Conservation (phyloP, 30 jellyfish, hydroid and myxozoan genomes). For the Hydractinia symbiolongicarpus region DNA sequence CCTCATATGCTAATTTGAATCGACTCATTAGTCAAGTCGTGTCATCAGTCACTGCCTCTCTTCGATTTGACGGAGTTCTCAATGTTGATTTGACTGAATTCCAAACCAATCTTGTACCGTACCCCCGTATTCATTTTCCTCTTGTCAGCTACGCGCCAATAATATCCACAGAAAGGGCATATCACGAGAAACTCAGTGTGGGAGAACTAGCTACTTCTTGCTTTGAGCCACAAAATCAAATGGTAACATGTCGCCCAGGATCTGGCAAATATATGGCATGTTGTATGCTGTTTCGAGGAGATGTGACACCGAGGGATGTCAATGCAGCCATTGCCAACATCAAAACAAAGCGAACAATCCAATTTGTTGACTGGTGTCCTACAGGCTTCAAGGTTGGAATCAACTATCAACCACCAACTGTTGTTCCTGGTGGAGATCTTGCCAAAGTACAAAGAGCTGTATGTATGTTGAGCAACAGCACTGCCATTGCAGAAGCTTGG, state of each 20-base stretch:
- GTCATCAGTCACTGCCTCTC: slow-evolving; percentile 81
- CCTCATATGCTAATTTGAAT: slow-evolving; percentile 62
- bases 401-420: too few relatives aligned
- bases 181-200: slow-evolving; percentile 62
- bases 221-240: slow-evolving; percentile 78
- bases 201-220: slow-evolving; percentile 66
- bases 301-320: slow-evolving; percentile 85
- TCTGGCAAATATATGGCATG: slow-evolving; percentile 90
- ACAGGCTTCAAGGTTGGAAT: too few relatives aligned
- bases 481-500: slow-evolving; percentile 93
- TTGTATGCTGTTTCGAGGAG: slow-evolving; percentile 80
- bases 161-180: slow-evolving; percentile 75
- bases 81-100: slow-evolving; percentile 85
- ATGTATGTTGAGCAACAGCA: slow-evolving; percentile 72
- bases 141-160: slow-evolving; percentile 81
- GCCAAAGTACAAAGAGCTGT: too few relatives aligned
- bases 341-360: too few relatives aligned
- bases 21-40: slow-evolving; percentile 82
- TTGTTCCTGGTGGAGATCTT: too few relatives aligned
- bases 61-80: slow-evolving; percentile 78
- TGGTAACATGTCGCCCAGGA: slow-evolving; percentile 86
- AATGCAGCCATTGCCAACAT: slow-evolving; percentile 59
- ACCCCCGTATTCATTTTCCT: slow-evolving; percentile 91
- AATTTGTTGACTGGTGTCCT: too few relatives aligned
- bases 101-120: slow-evolving; percentile 88